phyloP scores from a whole-genome alignment of 2,113 vertebrate species.

The Emydocephalus ijimae region DNA sequence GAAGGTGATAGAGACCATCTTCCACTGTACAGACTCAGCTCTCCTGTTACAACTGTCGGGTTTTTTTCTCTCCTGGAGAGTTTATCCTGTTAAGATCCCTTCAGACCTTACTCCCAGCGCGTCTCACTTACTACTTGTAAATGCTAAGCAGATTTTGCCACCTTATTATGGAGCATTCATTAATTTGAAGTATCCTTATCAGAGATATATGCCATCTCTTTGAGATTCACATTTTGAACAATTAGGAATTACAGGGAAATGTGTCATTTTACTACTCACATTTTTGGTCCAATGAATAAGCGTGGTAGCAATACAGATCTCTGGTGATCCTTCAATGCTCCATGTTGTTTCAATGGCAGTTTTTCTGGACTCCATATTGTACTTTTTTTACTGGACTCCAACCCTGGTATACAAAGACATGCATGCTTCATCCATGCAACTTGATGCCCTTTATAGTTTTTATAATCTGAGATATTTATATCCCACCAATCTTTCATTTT shows the following conservation, averaged over 20 bases:
- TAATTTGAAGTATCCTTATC: background rate
- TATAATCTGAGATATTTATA: background rate
- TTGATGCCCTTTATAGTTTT: background rate
- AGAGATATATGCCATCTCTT: background rate
- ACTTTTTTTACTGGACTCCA: background rate
- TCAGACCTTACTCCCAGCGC: background rate
- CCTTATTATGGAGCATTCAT: background rate
- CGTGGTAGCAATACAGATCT: background rate
- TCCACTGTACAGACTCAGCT: background rate
- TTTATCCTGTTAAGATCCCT: background rate
- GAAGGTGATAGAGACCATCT: background rate
- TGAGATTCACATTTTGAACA: background rate
- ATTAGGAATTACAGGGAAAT: background rate
- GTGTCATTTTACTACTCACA: background rate
- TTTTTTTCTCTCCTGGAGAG: background rate
- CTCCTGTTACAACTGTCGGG: background rate
- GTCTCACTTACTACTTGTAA: background rate
- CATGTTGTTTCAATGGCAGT: background rate
- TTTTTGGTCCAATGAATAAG: background rate
- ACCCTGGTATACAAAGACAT: background rate
- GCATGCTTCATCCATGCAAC: background rate
- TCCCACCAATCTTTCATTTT: background rate
- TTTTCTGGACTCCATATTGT: background rate
- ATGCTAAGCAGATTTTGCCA: background rate
- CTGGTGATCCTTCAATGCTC: background rate